Percentiles rank a stretch among this genome's conserved stretches.
phyloP scores from a whole-genome alignment of 2,797 vertebrate genomes.

The Calcarius lapponicus region DNA sequence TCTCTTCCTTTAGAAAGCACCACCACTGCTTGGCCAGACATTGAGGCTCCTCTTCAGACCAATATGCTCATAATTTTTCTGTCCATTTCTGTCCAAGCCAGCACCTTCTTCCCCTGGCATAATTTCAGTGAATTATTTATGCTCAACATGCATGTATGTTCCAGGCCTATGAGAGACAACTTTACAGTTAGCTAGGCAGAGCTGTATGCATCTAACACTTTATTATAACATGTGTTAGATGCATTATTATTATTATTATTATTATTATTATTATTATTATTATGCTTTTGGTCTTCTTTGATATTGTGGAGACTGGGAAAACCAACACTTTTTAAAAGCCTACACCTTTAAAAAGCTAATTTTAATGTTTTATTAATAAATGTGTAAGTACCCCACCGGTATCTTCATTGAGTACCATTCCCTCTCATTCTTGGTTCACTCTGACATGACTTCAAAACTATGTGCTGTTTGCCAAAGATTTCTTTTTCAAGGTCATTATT shows the following conservation, averaged over 20 bases:
- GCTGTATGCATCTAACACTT: not conserved
- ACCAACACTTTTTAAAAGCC: not conserved
- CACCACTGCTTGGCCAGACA: not conserved
- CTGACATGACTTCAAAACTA: not conserved
- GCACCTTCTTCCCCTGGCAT: not conserved
- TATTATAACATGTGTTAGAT: not conserved
- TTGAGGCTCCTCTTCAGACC: not conserved
- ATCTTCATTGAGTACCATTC: not conserved
- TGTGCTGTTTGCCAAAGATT: not conserved
- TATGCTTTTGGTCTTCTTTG: not conserved
- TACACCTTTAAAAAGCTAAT: not conserved
- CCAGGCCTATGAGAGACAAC: not conserved
- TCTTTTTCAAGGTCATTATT: constrained; percentile 15
- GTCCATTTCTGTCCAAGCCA: not conserved
- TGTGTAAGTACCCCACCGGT: not conserved
- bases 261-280: not conserved
- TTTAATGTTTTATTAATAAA: not conserved
- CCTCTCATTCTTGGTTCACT: not conserved
- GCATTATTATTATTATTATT: not conserved
- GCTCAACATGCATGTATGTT: rapidly evolving
- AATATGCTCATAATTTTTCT: not conserved
- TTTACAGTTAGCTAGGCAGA: not conserved
- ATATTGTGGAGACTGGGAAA: not conserved
- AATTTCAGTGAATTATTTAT: not conserved
- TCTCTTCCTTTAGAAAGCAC: not conserved